phyloP scores from a whole-genome alignment of 2,113 vertebrate species.

The Argyrosomus japonicus region DNA sequence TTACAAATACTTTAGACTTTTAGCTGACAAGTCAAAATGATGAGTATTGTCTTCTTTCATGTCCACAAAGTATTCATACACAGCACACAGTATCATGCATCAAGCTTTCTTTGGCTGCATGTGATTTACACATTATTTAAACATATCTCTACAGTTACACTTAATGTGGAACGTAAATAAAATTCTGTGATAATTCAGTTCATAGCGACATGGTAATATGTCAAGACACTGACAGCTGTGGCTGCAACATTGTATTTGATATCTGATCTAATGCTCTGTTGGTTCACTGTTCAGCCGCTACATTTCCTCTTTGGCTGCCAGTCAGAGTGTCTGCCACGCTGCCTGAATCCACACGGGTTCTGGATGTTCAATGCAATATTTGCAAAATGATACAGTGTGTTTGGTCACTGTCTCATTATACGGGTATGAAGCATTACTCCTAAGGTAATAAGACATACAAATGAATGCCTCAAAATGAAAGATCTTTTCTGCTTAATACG shows the following conservation, averaged over 20 bases:
- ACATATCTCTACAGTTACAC: not conserved
- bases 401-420: not conserved
- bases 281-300: not conserved
- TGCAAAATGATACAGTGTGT: not conserved
- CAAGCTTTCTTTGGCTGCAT: not conserved
- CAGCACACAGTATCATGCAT: not conserved
- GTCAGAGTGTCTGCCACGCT: no score
- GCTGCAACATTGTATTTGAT: not conserved
- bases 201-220: not conserved
- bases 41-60: not conserved
- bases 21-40: constrained; percentile 29
- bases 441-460: not conserved
- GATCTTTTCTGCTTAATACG: not conserved
- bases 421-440: not conserved
- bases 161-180: not conserved
- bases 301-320: not conserved
- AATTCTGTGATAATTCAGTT: not conserved
- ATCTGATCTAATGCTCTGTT: not conserved
- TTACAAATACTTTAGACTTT: constrained; percentile 6
- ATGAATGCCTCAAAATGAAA: not conserved
- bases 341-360: not conserved
- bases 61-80: not conserved
- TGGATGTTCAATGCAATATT: not conserved
- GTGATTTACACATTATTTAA: not conserved
- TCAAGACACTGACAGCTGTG: no score